Conservation (phyloP, 2,888 invertebrate genomes). For the Perithous albicinctus region DNA sequence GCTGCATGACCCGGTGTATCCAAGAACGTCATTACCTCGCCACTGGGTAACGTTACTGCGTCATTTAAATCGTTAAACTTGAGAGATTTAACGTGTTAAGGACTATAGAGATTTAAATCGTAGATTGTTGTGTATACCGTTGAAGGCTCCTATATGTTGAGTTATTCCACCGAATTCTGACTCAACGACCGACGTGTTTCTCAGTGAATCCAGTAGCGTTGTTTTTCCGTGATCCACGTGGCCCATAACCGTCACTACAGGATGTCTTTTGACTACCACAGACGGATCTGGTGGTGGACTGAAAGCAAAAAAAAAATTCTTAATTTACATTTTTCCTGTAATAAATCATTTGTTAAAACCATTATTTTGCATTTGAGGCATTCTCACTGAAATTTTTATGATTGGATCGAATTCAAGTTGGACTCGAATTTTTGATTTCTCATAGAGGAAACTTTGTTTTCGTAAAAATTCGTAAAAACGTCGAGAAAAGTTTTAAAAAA, state of each 20-base stretch:
- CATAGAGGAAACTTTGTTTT: no score
- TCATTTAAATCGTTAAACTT: background rate
- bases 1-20: conserved; percentile 99
- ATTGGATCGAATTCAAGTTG: no score
- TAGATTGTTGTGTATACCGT: conserved; percentile 86
- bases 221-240: conserved; percentile 99
- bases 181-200: conserved; percentile 94
- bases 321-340: conserved; percentile 12
- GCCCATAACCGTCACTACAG: conserved; percentile 99
- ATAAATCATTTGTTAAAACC: no score
- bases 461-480: no score
- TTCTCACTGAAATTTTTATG: no score
- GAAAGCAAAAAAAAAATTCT: conserved; percentile 20
- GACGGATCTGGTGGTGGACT: conserved; percentile 88
- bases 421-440: no score
- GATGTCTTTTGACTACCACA: conserved; percentile 91
- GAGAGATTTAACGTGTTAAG: background rate
- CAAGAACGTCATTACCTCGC: conserved; percentile 95
- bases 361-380: no score
- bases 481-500: no score
- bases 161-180: conserved; percentile 99
- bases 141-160: conserved; percentile 99
- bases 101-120: no score
- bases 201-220: conserved; percentile 94
- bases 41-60: conserved; percentile 88